Evolutionary conservation across 92 coral and sea anemone genomes (phyloP), one percentile per base, ranked within the genome.

Genomic region (Palythoa caribaeorum): DNA sequence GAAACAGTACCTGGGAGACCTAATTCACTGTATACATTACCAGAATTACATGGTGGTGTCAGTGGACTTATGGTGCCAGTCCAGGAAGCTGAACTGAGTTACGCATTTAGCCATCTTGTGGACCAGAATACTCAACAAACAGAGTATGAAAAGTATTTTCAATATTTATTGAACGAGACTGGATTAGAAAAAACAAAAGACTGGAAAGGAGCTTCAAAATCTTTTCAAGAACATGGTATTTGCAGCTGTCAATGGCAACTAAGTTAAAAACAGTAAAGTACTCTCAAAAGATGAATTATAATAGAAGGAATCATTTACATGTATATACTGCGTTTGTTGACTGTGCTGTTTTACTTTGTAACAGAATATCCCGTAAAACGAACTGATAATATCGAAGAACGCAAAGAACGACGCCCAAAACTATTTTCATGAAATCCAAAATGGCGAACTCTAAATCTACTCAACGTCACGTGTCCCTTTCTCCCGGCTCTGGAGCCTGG

Each of bases 131-230:
- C 48, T 48, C 60, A 1, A 48, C 60, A 2, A 9, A 48, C 80
- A 17, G 80, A 76, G n/a, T 76, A 20, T 76, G 80, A 76, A 1
- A 40, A 76, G 36, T 76, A 76, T n/a, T 76, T 76, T 53, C 80
- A 50, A 53, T 76, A 73, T 73, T 37, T 47, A 73, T 11, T 40
- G 78, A 39, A 73, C 17, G 55, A 73, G 28, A 39, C 16, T 13
- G 17, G 78, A 7, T 47, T 73, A 39, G 78, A 44, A 47, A 73
- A 6, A 73, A 36, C 78, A 9, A 73, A 40, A 0, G 54, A 13
- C 35, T 73, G 78, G 78, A 73, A 20, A 73, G 78, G 20, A 69
- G 70, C 70, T 44, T 72, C 77, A 38, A 38, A 38, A 38, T 44
- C 77, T 37, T 72, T 44, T 44, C 77, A 37, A 72, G 47, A 36